Conservation (phyloP, 2,888 invertebrate species). For the Pachycephus smyrnensis region DNA sequence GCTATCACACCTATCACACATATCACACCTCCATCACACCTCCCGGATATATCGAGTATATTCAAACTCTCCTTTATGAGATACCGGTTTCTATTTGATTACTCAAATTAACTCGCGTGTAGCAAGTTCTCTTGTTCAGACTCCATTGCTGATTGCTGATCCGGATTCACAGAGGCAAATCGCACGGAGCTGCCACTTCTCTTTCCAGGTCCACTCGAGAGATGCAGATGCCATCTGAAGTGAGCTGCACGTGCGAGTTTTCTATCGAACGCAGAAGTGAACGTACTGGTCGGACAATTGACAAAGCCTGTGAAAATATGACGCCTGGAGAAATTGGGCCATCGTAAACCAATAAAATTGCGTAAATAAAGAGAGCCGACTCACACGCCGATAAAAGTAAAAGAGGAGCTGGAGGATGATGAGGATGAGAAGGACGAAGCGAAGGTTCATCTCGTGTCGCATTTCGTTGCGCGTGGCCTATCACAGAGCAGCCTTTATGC, state of each 20-base stretch:
- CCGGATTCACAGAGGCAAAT: too few relatives aligned
- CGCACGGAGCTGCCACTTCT: neutral
- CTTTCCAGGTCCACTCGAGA: neutral
- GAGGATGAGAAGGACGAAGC: too few relatives aligned
- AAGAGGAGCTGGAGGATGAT: neutral
- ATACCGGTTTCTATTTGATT: too few relatives aligned
- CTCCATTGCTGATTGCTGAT: too few relatives aligned
- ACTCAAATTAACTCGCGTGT: too few relatives aligned
- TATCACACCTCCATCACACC: too few relatives aligned
- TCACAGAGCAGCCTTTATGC: constrained; percentile 4
- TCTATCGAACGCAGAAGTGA: neutral
- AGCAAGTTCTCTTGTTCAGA: too few relatives aligned
- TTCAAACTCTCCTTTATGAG: too few relatives aligned
- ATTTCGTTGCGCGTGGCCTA: too few relatives aligned
- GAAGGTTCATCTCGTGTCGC: too few relatives aligned
- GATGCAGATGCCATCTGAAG: neutral
- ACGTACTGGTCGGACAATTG: neutral
- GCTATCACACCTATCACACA: too few relatives aligned
- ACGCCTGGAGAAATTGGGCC: constrained; percentile 39
- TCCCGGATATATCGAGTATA: too few relatives aligned
- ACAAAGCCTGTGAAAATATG: constrained; percentile 3
- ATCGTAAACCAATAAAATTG: constrained; percentile 31
- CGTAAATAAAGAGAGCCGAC: constrained; percentile 34
- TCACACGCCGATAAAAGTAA: constrained; percentile 18
- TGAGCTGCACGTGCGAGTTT: neutral